A percentile compares a stretch with the other conserved stretches of the same genome.
These are phyloP conservation scores for Rhinogobio ventralis DNA, from an alignment of 2,797 vertebrate species.

Conservation along the genomic window DNA sequence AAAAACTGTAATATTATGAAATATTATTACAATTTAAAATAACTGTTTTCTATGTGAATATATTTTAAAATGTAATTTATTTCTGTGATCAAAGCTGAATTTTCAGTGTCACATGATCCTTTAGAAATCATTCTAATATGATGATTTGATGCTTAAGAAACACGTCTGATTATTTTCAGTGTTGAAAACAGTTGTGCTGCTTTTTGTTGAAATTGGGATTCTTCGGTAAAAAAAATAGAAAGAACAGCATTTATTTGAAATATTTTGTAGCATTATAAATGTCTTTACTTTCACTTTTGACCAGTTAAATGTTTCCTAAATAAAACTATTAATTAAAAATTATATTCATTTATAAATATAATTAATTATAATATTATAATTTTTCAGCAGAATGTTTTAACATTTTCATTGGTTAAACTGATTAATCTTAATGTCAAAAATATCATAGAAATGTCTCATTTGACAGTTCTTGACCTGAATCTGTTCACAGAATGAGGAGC, in stretches of 20 bases:
- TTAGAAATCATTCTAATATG: not conserved
- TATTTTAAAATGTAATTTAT: not conserved
- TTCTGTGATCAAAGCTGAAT: not conserved
- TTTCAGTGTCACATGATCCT: not conserved
- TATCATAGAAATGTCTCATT: not conserved
- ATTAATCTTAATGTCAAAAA: not conserved
- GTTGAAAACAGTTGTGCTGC: not conserved
- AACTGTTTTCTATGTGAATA: not conserved
- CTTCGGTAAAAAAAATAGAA: no score
- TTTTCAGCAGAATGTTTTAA: not conserved
- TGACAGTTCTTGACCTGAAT: not conserved
- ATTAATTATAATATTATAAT: no score
- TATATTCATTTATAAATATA: no score
- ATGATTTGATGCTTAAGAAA: not conserved
- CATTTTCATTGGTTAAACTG: not conserved
- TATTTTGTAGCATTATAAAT: no score
- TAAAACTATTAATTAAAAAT: not conserved
- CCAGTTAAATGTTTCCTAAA: not conserved
- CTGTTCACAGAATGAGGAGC: constrained; percentile 70
- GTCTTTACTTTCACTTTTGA: not conserved
- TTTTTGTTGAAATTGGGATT: no score
- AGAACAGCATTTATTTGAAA: no score
- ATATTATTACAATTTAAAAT: not conserved
- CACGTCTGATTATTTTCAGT: not conserved
- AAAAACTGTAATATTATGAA: not conserved